Base-by-base conservation (phyloP, 2,888 invertebrate species). In the Ectemnius cavifrons region DNA sequence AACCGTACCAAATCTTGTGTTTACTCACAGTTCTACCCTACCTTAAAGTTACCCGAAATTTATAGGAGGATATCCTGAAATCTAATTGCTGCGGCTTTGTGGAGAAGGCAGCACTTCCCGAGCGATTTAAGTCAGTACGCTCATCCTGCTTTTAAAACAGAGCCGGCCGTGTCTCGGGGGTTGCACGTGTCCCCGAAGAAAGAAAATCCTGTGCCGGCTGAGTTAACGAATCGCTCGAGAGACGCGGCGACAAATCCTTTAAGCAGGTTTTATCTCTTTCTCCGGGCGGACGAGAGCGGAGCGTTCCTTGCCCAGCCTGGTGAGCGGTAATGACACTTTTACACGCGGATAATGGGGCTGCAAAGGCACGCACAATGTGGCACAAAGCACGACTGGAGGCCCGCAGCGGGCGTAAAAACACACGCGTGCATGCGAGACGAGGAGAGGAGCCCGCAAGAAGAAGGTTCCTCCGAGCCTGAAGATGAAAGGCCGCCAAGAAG, bases 301-400 rank as follows among this genome's bases (percentile, higher is more conserved):
- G 63, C 72, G 45, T 67, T 63, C 52, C 27, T 67, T 61, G 63
- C 69, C 49, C 64, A 45, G 63, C 65, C 79, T 74, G 70, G 74
- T 66, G 70, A 73, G 71, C 69, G 79, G 73, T 85, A 87, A 87
- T 87, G 84, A 83, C 83, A 86, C 86, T 85, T 86, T 85, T 84
- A 86, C 85, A 85, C 85, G 83, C 79, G 84, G 84, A 87, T 88
- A 88, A 88, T 86, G 85, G 85, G 84, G 73, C 86, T 87, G 84
- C 79, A 85, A 87, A 87, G 84, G 83, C 84, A 85, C 84, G 84
- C 84, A 81, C 83, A 85, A 85, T 85, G 86, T 85, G 82, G 84
- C 85, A 84, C 85, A 82, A 82, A 85, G 84, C 84, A 82, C 84
- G 86, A 86, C 83, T 84, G 83, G 73, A 81, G 78, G 78, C 74